A percentile compares a stretch with the other conserved stretches of the same genome.
Evolutionary conservation across 2,888 invertebrate species (phyloP).

Genomic region (Bellardia pandia): DNA sequence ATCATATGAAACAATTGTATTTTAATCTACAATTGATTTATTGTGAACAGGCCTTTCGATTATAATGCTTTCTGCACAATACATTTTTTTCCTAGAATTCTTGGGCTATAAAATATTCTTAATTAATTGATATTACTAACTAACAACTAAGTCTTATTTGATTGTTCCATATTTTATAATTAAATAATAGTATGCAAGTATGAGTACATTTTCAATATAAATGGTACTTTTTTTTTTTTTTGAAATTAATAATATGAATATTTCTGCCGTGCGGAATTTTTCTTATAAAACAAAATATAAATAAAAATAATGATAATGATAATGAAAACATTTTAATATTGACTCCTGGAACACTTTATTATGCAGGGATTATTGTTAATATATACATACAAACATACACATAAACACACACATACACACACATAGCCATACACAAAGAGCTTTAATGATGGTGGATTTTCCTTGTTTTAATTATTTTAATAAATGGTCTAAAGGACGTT

Average conservation of each 20-base stretch:
- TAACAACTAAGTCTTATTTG: background rate
- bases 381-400: background rate
- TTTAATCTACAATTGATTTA: too few species aligned
- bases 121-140: background rate
- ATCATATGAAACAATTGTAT: too few species aligned
- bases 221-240: background rate
- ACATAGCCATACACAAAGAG: background rate
- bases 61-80: background rate
- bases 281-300: background rate
- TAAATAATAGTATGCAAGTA: background rate
- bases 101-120: background rate
- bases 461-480: conserved; percentile 32
- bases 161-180: background rate
- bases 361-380: conserved; percentile 24
- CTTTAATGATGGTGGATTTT: conserved; percentile 18
- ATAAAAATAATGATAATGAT: background rate
- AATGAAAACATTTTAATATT: conserved; percentile 36
- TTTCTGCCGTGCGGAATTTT: background rate
- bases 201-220: background rate
- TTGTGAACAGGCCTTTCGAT: too few species aligned
- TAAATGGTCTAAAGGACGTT: conserved; percentile 3
- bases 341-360: conserved; percentile 42
- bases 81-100: background rate
- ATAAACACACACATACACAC: background rate
- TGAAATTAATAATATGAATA: background rate